Evolutionary conservation across 1,140 invertebrate genomes (phyloP).

Genomic region (Dendroctonus valens): DNA sequence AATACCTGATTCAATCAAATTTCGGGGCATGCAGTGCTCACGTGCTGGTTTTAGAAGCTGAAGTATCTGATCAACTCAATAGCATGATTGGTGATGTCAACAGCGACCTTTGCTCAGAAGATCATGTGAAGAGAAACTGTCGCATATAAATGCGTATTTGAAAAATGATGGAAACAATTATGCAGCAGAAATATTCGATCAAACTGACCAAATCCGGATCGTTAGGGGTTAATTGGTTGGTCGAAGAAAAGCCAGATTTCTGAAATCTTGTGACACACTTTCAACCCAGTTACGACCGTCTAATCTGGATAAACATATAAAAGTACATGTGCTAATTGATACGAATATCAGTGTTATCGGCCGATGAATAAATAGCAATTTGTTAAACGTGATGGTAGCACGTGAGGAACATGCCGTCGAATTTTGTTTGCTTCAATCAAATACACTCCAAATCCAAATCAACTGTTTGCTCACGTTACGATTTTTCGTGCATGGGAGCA

Average conservation of each 20-base stretch:
- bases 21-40: no score
- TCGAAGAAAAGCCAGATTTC: background rate
- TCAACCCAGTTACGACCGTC: background rate
- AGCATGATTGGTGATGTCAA: no score
- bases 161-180: no score
- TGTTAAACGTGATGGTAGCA: conserved; percentile 15
- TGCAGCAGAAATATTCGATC: no score
- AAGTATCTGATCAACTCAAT: no score
- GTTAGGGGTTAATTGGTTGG: no score
- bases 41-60: no score
- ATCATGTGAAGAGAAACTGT: no score
- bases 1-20: no score
- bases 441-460: conserved; percentile 7
- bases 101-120: no score
- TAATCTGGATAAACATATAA: background rate
- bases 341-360: conserved; percentile 8
- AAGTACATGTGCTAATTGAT: conserved; percentile 3
- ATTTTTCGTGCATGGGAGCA: no score
- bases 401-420: conserved; percentile 14
- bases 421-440: background rate
- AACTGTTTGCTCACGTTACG: background rate
- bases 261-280: background rate
- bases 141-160: no score
- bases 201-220: background rate
- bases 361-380: conserved; percentile 10